Percentiles rank a stretch among this genome's conserved stretches.
Evolutionary conservation across 2,888 invertebrate genomes (phyloP).

Genomic region (Sycophila texana): DNA sequence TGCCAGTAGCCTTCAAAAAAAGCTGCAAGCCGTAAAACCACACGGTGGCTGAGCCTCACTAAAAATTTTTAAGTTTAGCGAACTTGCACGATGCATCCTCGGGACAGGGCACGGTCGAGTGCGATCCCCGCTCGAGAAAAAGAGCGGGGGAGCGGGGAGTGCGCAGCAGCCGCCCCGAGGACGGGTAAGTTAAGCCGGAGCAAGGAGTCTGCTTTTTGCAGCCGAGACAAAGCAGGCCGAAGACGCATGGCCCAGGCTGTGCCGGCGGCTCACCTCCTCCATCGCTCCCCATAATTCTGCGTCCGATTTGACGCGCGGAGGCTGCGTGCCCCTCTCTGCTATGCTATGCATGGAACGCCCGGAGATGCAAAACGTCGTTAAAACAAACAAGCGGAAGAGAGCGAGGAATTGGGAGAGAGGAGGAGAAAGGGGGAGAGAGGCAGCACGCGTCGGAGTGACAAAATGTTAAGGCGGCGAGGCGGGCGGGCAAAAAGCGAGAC

Average conservation of each 20-base stretch:
- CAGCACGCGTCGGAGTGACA: constrained; percentile 15
- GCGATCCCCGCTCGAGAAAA: background rate
- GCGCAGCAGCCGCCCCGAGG: background rate
- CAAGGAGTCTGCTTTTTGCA: constrained; percentile 39
- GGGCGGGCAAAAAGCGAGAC: constrained; percentile 34
- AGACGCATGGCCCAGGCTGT: constrained; percentile 10
- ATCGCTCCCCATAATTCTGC: constrained; percentile 44
- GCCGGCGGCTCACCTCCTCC: constrained; percentile 4
- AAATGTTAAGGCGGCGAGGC: constrained; percentile 25
- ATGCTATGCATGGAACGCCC: constrained; percentile 39
- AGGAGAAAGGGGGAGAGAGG: background rate
- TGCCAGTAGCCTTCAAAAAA: too few relatives aligned
- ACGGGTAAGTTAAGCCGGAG: constrained; percentile 38
- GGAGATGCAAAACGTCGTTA: background rate
- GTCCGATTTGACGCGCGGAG: constrained; percentile 44
- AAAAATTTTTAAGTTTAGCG: constrained; percentile 15
- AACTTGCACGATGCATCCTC: constrained; percentile 38
- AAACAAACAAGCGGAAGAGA: background rate
- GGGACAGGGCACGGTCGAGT: background rate
- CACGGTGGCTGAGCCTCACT: background rate
- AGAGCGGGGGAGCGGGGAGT: background rate
- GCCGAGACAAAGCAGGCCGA: constrained; percentile 13
- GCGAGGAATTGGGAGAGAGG: background rate
- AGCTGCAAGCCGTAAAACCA: background rate
- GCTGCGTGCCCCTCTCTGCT: background rate